phyloP scores from a whole-genome alignment of 1,140 invertebrate genomes.

The Brachionus asplanchnoidis region DNA sequence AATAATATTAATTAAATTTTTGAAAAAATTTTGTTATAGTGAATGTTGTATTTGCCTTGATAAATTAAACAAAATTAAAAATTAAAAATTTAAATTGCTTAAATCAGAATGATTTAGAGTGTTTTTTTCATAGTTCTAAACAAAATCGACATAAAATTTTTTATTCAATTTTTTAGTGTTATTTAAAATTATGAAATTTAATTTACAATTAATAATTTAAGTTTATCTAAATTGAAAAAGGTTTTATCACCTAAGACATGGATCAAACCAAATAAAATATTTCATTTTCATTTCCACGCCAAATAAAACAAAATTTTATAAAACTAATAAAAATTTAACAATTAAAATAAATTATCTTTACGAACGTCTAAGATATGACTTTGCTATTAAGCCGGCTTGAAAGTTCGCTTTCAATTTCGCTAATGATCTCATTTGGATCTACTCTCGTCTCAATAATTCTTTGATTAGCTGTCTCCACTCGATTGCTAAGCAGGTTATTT shows the following conservation, averaged over 20 bases:
- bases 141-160: neutral
- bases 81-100: too few species aligned
- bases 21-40: too few species aligned
- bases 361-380: neutral
- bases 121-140: too few species aligned
- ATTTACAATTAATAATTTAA: neutral
- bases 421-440: slow-evolving; percentile 19
- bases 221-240: neutral
- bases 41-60: too few species aligned
- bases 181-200: neutral
- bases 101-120: too few species aligned
- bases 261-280: neutral
- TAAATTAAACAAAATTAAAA: too few species aligned
- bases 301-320: neutral
- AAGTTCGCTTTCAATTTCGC: slow-evolving; percentile 28
- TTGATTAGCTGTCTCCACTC: neutral
- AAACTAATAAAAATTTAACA: neutral
- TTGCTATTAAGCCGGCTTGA: neutral
- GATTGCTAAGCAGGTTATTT: neutral
- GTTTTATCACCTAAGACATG: neutral
- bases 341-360: neutral
- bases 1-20: too few species aligned
- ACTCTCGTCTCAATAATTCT: slow-evolving; percentile 16
- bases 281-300: neutral
- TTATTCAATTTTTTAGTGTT: neutral